Percentiles rank a stretch among this genome's conserved stretches.
These are phyloP conservation scores for Blastobasis adustella DNA, from an alignment of 2,888 invertebrate genomes.

Conservation along the genomic window DNA sequence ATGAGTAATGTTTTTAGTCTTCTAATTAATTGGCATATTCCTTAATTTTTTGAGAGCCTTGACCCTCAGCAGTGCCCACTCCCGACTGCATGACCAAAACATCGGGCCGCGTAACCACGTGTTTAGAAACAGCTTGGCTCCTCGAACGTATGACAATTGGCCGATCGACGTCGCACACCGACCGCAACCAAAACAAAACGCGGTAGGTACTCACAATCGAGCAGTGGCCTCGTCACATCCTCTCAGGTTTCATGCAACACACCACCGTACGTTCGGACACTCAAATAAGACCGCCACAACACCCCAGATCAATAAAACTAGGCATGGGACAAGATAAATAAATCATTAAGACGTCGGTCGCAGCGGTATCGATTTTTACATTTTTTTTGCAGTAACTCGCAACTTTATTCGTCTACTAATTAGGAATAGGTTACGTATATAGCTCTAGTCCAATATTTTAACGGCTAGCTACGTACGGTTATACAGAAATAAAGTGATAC, in stretches of 20 bases:
- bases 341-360: conserved; percentile 14
- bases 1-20: too few species aligned
- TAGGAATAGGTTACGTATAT: too few species aligned
- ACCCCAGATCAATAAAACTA: conserved; percentile 21
- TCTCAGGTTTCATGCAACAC: conserved; percentile 24
- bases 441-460: too few species aligned
- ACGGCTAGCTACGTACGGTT: not conserved
- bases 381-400: not conserved
- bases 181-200: not conserved
- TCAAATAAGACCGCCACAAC: conserved; percentile 9
- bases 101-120: not conserved
- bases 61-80: too few species aligned
- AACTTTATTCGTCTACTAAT: too few species aligned
- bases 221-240: conserved; percentile 1
- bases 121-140: conserved; percentile 1
- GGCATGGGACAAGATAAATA: conserved; percentile 24
- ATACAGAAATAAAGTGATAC: conserved; percentile 16
- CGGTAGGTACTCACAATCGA: not conserved
- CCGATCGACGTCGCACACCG: not conserved
- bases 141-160: not conserved
- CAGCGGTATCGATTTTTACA: conserved; percentile 16
- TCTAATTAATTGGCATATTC: too few species aligned
- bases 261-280: conserved; percentile 2
- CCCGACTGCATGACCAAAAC: too few species aligned
- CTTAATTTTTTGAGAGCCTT: too few species aligned